These are phyloP conservation scores for Nesidiocoris tenuis DNA, from an alignment of 2,888 invertebrate genomes.

Conservation along the genomic window DNA sequence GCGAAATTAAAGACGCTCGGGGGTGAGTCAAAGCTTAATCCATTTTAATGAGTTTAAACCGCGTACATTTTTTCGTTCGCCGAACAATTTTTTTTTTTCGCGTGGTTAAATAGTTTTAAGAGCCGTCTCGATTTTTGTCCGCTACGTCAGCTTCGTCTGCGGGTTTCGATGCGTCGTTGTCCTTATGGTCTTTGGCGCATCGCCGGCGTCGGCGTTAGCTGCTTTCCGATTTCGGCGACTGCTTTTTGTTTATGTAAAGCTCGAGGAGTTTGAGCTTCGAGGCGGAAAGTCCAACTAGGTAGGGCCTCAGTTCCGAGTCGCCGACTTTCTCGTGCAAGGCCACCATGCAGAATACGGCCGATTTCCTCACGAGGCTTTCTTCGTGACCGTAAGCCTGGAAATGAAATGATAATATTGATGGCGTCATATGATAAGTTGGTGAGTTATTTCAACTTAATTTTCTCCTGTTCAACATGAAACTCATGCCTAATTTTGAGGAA, in stretches of 20 bases:
- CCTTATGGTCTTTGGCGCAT: not conserved
- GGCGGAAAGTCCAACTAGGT: constrained; percentile 76
- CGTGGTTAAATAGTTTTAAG: constrained; percentile 8
- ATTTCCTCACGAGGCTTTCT: constrained; percentile 91
- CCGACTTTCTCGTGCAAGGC: constrained; percentile 87
- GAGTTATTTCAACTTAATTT: too few species aligned
- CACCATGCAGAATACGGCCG: constrained; percentile 96
- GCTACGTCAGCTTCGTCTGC: not conserved
- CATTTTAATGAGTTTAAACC: not conserved
- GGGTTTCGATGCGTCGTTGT: not conserved
- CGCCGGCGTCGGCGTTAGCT: constrained; percentile 38
- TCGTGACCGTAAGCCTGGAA: constrained; percentile 83
- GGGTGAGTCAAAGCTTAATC: constrained; percentile 13
- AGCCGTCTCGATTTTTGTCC: not conserved
- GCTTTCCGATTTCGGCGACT: constrained; percentile 45
- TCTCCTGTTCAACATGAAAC: too few species aligned
- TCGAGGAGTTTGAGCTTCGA: constrained; percentile 87
- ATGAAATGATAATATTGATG: constrained; percentile 48
- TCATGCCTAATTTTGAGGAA: too few species aligned
- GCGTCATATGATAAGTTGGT: too few species aligned
- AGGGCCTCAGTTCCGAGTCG: constrained; percentile 78
- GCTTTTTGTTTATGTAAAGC: constrained; percentile 65
- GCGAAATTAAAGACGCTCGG: not conserved
- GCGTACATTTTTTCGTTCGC: not conserved
- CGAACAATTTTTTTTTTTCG: not conserved